Conservation (phyloP, 2,797 vertebrate genomes). For the Microctenopoma lineatum region DNA sequence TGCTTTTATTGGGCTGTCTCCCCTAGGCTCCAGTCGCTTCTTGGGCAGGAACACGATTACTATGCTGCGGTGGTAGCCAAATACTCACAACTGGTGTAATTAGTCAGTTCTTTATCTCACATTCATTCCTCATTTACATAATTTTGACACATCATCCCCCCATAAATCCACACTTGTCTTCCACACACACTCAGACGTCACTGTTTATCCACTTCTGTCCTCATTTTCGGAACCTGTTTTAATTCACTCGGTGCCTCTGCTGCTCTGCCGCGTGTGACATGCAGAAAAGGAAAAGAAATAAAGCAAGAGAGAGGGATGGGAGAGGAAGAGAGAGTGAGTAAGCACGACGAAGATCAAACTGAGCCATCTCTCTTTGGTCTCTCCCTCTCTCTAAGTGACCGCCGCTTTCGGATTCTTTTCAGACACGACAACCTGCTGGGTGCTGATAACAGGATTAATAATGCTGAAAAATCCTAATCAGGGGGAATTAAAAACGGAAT, state of each 20-base stretch:
- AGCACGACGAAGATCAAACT: slow-evolving; percentile 77
- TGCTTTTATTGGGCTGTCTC: not conserved
- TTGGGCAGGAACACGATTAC: slow-evolving; percentile 24
- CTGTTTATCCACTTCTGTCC: slow-evolving; percentile 56
- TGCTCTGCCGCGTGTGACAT: slow-evolving; percentile 52
- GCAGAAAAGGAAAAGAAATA: slow-evolving; percentile 64
- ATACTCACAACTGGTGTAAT: slow-evolving; percentile 58
- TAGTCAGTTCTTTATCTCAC: slow-evolving; percentile 59
- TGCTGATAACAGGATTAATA: slow-evolving; percentile 99
- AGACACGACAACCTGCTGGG: slow-evolving; percentile 94
- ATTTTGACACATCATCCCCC: slow-evolving; percentile 55
- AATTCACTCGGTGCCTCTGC: slow-evolving; percentile 79
- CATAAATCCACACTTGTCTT: slow-evolving; percentile 18
- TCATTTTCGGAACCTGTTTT: slow-evolving; percentile 68
- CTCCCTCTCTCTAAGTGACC: slow-evolving; percentile 86
- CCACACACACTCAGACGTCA: slow-evolving; percentile 11
- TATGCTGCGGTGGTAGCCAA: slow-evolving; percentile 41
- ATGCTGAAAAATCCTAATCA: slow-evolving; percentile 94
- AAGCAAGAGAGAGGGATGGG: slow-evolving; percentile 27
- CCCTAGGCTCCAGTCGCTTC: slow-evolving; percentile 4
- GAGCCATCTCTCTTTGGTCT: slow-evolving; percentile 69
- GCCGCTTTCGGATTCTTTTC: slow-evolving; percentile 79
- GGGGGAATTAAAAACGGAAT: slow-evolving; percentile 93
- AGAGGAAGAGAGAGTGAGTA: slow-evolving; percentile 21
- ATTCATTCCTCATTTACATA: slow-evolving; percentile 54